phyloP scores from a whole-genome alignment of 2,888 invertebrate species.

The Agrilus biguttatus region DNA sequence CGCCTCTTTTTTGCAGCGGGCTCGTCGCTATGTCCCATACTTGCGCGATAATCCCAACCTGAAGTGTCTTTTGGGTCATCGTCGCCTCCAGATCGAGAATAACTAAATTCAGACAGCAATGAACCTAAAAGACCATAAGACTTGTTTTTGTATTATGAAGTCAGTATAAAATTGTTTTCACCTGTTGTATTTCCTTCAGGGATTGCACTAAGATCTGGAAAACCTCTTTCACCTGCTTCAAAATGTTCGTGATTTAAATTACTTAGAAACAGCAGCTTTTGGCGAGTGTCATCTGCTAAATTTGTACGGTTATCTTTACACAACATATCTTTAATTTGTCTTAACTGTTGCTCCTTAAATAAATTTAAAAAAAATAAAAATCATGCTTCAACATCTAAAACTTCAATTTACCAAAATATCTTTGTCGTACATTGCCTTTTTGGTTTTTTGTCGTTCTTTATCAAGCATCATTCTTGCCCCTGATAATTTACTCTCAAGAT shows the following conservation, averaged over 20 bases:
- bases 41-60: slow-evolving; percentile 28
- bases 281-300: slow-evolving; percentile 67
- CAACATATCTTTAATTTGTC: slow-evolving; percentile 57
- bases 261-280: slow-evolving; percentile 66
- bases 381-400: not conserved
- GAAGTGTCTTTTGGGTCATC: slow-evolving; percentile 64
- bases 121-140: slow-evolving; percentile 37
- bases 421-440: slow-evolving; percentile 55
- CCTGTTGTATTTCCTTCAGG: slow-evolving; percentile 70
- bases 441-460: slow-evolving; percentile 58
- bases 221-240: slow-evolving; percentile 4
- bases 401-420: slow-evolving; percentile 44
- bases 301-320: slow-evolving; percentile 50
- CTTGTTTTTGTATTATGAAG: not conserved
- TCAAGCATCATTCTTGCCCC: slow-evolving; percentile 70
- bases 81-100: slow-evolving; percentile 74
- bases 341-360: slow-evolving; percentile 41
- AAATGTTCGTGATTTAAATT: slow-evolving; percentile 26
- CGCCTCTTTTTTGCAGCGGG: slow-evolving; percentile 23
- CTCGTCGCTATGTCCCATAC: slow-evolving; percentile 15
- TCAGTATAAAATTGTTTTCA: slow-evolving; percentile 13
- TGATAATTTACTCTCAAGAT: slow-evolving; percentile 66
- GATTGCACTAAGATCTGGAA: slow-evolving; percentile 37
- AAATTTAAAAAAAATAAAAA: not conserved
- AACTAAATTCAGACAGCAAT: slow-evolving; percentile 63